Evolutionary conservation across 2,888 invertebrate species (phyloP).

Genomic region (Melieria omissa): DNA sequence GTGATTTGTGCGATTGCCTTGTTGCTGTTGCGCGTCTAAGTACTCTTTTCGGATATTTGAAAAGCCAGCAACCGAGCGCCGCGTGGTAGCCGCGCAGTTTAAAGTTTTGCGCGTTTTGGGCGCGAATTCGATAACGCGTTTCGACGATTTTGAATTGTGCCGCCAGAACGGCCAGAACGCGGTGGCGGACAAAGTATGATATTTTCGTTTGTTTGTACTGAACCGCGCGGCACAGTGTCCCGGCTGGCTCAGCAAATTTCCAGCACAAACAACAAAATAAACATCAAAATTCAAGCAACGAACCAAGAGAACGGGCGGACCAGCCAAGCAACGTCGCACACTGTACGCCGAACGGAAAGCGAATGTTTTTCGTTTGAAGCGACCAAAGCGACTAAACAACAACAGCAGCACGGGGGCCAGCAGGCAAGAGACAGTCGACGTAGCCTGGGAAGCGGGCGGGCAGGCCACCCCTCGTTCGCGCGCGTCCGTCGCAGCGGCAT

Average conservation of each 20-base stretch:
- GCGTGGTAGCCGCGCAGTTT: too few species aligned
- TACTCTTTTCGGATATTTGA: too few species aligned
- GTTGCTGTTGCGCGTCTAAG: too few species aligned
- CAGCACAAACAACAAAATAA: neutral
- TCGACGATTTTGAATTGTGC: too few species aligned
- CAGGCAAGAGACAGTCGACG: constrained; percentile 27
- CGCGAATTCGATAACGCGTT: too few species aligned
- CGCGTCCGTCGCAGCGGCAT: too few species aligned
- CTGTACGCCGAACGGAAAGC: constrained; percentile 25
- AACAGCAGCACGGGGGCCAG: constrained; percentile 45
- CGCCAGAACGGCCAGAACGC: too few species aligned
- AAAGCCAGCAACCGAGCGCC: too few species aligned
- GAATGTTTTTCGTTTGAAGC: constrained; percentile 61
- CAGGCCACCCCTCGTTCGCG: neutral
- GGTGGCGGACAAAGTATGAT: too few species aligned
- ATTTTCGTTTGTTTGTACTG: too few species aligned
- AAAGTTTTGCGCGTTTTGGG: too few species aligned
- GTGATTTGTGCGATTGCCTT: too few species aligned
- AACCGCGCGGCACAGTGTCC: neutral
- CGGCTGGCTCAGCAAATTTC: neutral
- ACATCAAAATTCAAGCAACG: constrained; percentile 3
- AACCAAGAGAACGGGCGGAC: neutral
- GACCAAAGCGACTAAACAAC: constrained; percentile 61
- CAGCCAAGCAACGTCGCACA: neutral
- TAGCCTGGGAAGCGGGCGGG: neutral